phyloP scores from a whole-genome alignment of 2,113 vertebrate genomes.

The Sander vitreus region DNA sequence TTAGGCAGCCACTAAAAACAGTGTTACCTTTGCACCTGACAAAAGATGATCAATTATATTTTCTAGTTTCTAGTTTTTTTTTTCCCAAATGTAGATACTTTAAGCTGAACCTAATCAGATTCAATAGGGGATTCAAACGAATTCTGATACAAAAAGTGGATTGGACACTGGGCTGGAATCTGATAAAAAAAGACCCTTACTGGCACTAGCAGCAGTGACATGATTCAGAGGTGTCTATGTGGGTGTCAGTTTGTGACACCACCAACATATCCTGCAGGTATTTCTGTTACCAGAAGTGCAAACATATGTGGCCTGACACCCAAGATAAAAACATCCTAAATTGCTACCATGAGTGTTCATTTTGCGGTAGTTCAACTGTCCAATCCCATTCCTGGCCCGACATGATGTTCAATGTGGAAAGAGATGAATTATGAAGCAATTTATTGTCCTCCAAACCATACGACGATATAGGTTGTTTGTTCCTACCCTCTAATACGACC shows the following conservation, averaged over 20 bases:
- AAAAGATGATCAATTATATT: not conserved
- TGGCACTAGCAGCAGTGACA: not conserved
- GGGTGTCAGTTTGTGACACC: conserved; percentile 20
- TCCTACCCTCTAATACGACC: too few relatives aligned
- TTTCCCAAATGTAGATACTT: not conserved
- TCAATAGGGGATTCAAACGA: not conserved
- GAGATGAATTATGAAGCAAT: not conserved
- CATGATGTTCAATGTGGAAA: not conserved
- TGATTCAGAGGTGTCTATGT: not conserved
- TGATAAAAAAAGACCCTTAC: not conserved
- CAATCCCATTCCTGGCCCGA: not conserved
- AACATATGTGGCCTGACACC: not conserved
- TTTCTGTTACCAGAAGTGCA: conserved; percentile 8
- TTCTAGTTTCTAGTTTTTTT: not conserved
- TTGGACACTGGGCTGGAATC: not conserved
- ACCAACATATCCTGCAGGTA: not conserved
- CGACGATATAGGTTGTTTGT: too few relatives aligned
- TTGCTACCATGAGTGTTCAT: not conserved
- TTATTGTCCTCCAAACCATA: not conserved
- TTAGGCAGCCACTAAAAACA: not conserved
- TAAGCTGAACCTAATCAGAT: not conserved
- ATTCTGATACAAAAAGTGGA: not conserved
- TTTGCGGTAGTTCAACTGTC: not conserved
- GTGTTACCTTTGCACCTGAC: not conserved
- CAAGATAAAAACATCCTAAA: not conserved